Percentiles rank a stretch among this genome's conserved stretches.
These are phyloP conservation scores for Solea solea DNA, from an alignment of 2,113 vertebrate species.

Conservation along the genomic window DNA sequence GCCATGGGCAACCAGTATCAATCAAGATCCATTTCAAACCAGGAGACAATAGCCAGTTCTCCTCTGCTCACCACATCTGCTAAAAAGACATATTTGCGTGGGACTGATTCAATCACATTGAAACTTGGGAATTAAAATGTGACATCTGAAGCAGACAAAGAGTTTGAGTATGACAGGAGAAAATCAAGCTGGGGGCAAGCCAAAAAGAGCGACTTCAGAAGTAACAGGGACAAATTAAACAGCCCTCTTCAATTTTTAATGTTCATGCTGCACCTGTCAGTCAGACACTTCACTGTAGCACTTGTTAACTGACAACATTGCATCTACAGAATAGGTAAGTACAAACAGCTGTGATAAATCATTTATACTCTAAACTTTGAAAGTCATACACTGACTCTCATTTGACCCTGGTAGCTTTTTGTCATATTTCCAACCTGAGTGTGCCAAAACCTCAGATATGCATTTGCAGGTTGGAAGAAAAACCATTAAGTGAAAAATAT, in stretches of 20 bases:
- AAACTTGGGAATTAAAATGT: conserved; percentile 56
- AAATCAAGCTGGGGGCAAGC: conserved; percentile 52
- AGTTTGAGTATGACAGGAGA: conserved; percentile 49
- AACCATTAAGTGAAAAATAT: neutral
- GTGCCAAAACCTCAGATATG: conserved; percentile 2
- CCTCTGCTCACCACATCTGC: conserved; percentile 39
- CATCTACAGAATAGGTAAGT: neutral
- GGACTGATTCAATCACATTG: conserved; percentile 52
- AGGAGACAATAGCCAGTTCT: conserved; percentile 47
- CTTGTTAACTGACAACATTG: conserved; percentile 29
- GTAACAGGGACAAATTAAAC: conserved; percentile 66
- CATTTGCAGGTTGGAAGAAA: neutral
- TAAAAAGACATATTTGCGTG: conserved; percentile 50
- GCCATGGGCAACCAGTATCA: conserved; percentile 54
- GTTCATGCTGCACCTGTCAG: conserved; percentile 56
- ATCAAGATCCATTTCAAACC: conserved; percentile 59
- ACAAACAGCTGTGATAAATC: neutral
- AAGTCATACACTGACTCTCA: conserved; percentile 6
- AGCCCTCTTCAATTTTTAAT: conserved; percentile 57
- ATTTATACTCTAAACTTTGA: conserved; percentile 3
- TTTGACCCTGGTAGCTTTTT: conserved; percentile 1
- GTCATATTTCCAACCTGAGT: neutral
- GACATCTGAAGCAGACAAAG: conserved; percentile 57
- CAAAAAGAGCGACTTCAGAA: conserved; percentile 44
- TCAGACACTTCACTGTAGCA: conserved; percentile 33